These are phyloP conservation scores for Euphydryas editha DNA, from an alignment of 2,888 invertebrate species.

Conservation along the genomic window DNA sequence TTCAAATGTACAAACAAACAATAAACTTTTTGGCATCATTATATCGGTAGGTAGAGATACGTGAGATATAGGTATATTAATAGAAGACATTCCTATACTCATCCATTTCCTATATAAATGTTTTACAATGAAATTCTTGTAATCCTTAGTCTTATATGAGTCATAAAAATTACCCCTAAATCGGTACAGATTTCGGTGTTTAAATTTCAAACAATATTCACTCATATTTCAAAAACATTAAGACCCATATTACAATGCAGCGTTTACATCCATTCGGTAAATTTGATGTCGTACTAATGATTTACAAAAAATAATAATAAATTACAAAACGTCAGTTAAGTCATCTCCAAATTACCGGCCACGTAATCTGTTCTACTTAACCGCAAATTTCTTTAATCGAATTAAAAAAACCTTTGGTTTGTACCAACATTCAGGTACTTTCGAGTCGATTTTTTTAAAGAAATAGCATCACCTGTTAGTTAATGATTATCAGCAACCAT, in stretches of 20 bases:
- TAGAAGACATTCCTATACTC: too few relatives aligned
- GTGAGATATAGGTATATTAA: too few relatives aligned
- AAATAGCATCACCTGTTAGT: too few relatives aligned
- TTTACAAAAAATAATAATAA: not conserved
- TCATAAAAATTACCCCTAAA: not conserved
- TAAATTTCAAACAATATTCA: not conserved
- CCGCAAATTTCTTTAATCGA: not conserved
- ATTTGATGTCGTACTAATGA: not conserved
- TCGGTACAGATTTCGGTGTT: not conserved
- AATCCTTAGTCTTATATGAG: not conserved
- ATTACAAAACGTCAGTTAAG: not conserved
- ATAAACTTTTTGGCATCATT: too few relatives aligned
- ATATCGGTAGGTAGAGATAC: too few relatives aligned
- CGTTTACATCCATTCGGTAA: not conserved
- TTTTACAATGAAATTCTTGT: not conserved
- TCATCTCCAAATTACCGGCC: not conserved
- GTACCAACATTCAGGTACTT: not conserved
- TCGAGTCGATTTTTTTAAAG: not conserved
- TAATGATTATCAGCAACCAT: too few relatives aligned
- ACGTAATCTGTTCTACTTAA: conserved; percentile 2
- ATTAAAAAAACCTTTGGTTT: not conserved
- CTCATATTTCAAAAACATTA: not conserved
- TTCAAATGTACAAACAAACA: too few relatives aligned
- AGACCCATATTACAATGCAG: not conserved
- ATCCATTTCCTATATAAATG: too few relatives aligned